These are phyloP conservation scores for Gallinago undulata DNA, from an alignment of 2,113 vertebrate species.

Conservation along the genomic window DNA sequence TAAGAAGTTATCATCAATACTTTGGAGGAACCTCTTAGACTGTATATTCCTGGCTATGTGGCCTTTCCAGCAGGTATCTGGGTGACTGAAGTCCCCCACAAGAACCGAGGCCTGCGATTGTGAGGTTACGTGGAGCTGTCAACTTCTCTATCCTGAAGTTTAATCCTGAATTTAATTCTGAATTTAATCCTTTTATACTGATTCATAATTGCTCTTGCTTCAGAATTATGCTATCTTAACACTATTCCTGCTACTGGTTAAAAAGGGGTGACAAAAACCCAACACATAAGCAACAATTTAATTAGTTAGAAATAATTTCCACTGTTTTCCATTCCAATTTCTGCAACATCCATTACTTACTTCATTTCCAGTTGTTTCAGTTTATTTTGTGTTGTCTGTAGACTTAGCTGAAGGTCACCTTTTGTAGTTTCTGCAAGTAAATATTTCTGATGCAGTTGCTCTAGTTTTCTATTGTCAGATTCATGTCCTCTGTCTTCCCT, in stretches of 20 bases:
- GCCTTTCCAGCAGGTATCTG: too few species aligned
- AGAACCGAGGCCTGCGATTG: too few species aligned
- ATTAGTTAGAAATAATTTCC: neutral
- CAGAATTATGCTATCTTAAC: neutral
- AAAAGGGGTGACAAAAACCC: neutral
- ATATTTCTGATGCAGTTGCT: conserved; percentile 88
- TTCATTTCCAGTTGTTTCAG: conserved; percentile 87
- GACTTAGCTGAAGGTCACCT: conserved; percentile 83
- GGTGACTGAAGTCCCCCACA: too few species aligned
- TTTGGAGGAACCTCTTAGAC: too few species aligned
- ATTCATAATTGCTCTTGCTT: neutral
- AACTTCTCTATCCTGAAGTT: too few species aligned
- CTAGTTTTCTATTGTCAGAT: conserved; percentile 82
- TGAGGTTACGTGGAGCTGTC: too few species aligned
- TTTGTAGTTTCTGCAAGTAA: conserved; percentile 84
- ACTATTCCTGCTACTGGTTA: neutral
- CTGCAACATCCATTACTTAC: conserved; percentile 74
- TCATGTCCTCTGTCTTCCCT: conserved; percentile 80
- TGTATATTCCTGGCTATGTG: too few species aligned
- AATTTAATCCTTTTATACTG: neutral
- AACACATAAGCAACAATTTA: neutral
- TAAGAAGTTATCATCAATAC: too few species aligned
- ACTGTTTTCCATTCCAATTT: neutral
- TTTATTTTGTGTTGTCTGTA: conserved; percentile 85
- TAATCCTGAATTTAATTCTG: too few species aligned